Conservation (phyloP, 2,888 invertebrate species). For the Hanleya hanleyi region DNA sequence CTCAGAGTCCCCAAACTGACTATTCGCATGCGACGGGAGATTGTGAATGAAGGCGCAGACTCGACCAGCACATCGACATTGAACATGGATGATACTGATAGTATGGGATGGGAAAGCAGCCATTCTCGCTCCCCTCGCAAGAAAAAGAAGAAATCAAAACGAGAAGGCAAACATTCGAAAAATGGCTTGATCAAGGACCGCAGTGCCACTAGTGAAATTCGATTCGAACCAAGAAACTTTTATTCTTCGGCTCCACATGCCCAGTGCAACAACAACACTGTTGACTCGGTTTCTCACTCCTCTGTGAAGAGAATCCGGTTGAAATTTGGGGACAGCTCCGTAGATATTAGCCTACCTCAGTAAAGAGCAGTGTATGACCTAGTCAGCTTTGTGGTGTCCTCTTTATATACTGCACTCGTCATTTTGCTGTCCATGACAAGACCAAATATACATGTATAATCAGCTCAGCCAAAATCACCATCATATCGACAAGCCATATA, state of each 20-base stretch:
- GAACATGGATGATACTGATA: neutral
- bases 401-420: no score
- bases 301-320: neutral
- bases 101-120: neutral
- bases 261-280: slow-evolving; percentile 4
- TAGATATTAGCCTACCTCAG: neutral
- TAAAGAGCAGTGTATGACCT: no score
- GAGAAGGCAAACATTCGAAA: neutral
- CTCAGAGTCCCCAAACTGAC: slow-evolving; percentile 51
- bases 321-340: neutral
- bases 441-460: no score
- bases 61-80: neutral
- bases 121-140: neutral
- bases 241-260: neutral
- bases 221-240: neutral
- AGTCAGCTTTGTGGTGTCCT: no score
- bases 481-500: no score
- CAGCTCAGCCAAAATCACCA: no score
- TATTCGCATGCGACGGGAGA: slow-evolving; percentile 51
- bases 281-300: neutral
- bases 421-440: no score
- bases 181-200: neutral
- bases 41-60: slow-evolving; percentile 23
- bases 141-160: neutral
- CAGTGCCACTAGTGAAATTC: neutral